A percentile compares a stretch with the other conserved stretches of the same genome.
phyloP scores from a whole-genome alignment of 2,797 vertebrate species.

The Periophthalmus magnuspinnatus region DNA sequence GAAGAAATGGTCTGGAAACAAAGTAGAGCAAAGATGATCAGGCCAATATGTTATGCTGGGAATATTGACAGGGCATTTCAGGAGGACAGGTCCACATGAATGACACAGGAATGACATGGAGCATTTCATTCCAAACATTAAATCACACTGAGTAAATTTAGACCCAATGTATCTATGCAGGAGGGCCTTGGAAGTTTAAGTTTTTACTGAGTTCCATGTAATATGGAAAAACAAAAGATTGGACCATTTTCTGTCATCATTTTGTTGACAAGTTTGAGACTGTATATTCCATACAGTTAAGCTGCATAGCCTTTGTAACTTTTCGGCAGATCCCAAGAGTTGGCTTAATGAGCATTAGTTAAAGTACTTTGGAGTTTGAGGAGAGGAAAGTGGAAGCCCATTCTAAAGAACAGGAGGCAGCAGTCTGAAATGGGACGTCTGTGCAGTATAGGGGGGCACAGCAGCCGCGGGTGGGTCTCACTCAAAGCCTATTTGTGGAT shows the following conservation, averaged over 20 bases:
- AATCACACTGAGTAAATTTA: background rate
- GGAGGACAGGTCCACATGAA: no score
- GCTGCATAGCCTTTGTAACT: no score
- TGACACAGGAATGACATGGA: background rate
- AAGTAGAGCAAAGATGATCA: background rate
- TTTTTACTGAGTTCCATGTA: background rate
- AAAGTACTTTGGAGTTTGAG: constrained; percentile 65
- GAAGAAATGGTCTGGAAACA: background rate
- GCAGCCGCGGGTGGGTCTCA: constrained; percentile 71
- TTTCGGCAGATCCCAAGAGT: background rate
- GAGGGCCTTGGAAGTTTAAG: background rate
- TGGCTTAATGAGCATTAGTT: background rate
- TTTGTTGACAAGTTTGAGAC: background rate
- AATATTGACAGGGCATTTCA: background rate
- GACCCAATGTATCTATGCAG: background rate
- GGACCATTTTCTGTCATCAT: background rate
- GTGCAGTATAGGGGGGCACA: constrained; percentile 48
- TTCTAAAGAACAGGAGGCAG: constrained; percentile 40
- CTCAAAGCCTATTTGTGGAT: constrained; percentile 81
- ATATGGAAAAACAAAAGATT: background rate
- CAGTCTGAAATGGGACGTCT: constrained; percentile 50
- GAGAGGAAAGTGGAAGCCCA: constrained; percentile 60
- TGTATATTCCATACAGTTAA: background rate
- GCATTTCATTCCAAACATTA: background rate
- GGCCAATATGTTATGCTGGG: background rate